Conservation (phyloP, 2,797 vertebrate species). For the Xenentodon cancila region DNA sequence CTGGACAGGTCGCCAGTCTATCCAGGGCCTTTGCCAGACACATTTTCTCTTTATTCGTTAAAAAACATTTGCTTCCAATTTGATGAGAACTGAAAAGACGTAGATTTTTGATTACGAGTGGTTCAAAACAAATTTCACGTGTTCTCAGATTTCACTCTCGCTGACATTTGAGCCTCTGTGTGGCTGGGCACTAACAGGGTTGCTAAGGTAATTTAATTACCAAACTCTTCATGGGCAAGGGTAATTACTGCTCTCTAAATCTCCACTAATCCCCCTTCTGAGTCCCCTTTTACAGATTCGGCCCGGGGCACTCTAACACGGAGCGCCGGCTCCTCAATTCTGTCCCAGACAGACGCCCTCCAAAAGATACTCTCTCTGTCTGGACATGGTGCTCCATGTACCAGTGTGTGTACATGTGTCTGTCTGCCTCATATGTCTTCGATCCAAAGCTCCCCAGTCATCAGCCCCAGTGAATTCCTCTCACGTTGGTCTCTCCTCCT, state of each 20-base stretch:
- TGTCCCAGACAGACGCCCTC: constrained; percentile 29
- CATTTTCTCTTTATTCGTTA: neutral
- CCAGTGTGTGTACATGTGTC: neutral
- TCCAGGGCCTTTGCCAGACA: too few relatives aligned
- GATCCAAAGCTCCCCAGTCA: constrained; percentile 11
- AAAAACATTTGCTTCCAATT: neutral
- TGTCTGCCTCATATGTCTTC: constrained; percentile 5
- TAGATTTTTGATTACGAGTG: neutral
- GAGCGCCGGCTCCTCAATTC: constrained; percentile 41
- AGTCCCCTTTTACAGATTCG: constrained; percentile 58
- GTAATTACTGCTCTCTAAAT: constrained; percentile 82
- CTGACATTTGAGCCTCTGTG: constrained; percentile 57
- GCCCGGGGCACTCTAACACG: constrained; percentile 44
- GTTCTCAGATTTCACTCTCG: constrained; percentile 9
- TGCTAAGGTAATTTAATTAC: constrained; percentile 83
- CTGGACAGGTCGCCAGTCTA: too few relatives aligned
- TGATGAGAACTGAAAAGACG: too few relatives aligned
- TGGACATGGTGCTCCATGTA: constrained; percentile 14
- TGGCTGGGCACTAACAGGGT: constrained; percentile 53
- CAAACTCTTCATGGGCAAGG: constrained; percentile 64
- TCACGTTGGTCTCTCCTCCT: constrained; percentile 26
- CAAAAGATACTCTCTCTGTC: constrained; percentile 2
- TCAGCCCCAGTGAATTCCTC: constrained; percentile 38
- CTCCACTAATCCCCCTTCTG: constrained; percentile 76
- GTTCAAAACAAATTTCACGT: constrained; percentile 17